These are phyloP conservation scores for Empidonax traillii DNA, from an alignment of 2,113 vertebrate genomes.

Conservation along the genomic window DNA sequence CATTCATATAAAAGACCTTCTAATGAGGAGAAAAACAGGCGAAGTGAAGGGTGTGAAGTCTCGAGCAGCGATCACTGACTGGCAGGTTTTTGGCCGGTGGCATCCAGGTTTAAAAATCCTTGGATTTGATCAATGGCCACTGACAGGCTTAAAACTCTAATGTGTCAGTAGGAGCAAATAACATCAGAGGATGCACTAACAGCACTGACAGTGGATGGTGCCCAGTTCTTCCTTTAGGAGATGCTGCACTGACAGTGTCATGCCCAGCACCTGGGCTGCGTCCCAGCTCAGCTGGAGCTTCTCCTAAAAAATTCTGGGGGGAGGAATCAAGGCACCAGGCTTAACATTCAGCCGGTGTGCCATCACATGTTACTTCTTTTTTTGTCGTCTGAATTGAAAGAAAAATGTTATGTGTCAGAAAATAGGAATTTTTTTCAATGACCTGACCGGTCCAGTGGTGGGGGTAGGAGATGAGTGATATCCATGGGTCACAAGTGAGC, in stretches of 20 bases:
- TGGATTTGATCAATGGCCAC: not conserved
- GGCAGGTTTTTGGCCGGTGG: not conserved
- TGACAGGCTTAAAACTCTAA: not conserved
- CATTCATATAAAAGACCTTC: not conserved
- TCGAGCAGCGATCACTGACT: not conserved
- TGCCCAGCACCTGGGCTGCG: not conserved
- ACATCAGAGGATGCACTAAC: not conserved
- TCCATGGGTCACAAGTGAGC: not conserved
- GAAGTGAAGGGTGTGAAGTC: constrained; percentile 1
- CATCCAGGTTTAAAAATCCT: not conserved
- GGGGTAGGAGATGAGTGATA: not conserved
- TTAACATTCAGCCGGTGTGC: not conserved
- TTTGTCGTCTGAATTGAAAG: not conserved
- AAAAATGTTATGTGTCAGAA: not conserved
- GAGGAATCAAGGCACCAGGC: not conserved
- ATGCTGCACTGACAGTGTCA: fast-evolving
- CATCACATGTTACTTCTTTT: fast-evolving
- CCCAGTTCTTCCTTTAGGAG: not conserved
- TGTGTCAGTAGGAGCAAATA: not conserved
- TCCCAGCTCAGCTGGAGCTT: not conserved
- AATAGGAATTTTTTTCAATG: not conserved
- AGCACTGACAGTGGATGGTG: fast-evolving
- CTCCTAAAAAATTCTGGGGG: not conserved
- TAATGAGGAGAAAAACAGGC: not conserved
- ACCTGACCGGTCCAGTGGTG: fast-evolving